phyloP scores from a whole-genome alignment of 2,888 invertebrate genomes.

The Melanotus villosus region DNA sequence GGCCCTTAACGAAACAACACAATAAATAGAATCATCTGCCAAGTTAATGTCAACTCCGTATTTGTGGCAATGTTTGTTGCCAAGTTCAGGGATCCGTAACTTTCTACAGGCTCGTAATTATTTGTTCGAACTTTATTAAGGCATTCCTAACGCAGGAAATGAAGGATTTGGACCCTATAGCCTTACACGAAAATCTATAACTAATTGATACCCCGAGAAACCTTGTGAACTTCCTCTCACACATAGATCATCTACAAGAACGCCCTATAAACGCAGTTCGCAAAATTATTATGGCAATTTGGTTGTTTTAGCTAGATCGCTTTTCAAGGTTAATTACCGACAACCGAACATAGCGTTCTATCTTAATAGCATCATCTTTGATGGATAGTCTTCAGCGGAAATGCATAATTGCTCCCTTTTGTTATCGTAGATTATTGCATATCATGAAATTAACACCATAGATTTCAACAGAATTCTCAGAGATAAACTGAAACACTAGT shows the following conservation, averaged over 20 bases:
- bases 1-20: constrained; percentile 23
- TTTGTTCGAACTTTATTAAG: constrained; percentile 1
- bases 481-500: no score
- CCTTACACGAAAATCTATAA: constrained; percentile 3
- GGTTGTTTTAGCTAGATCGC: background rate
- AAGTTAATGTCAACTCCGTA: constrained; percentile 31
- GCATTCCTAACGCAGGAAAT: background rate
- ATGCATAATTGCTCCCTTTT: no score
- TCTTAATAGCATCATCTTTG: no score
- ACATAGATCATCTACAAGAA: background rate
- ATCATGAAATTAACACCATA: no score
- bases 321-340: background rate
- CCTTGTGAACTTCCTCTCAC: background rate
- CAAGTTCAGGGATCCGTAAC: constrained; percentile 31
- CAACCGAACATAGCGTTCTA: no score
- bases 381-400: no score
- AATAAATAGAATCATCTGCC: constrained; percentile 30
- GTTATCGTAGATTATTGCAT: no score
- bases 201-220: constrained; percentile 3
- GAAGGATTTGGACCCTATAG: constrained; percentile 1
- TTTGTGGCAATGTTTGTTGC: constrained; percentile 23
- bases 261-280: background rate
- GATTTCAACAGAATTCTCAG: no score
- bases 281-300: background rate
- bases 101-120: constrained; percentile 11